A percentile compares a stretch with the other conserved stretches of the same genome.
phyloP scores from a whole-genome alignment of 2,888 invertebrate genomes.

The Microplitis deprimator region DNA sequence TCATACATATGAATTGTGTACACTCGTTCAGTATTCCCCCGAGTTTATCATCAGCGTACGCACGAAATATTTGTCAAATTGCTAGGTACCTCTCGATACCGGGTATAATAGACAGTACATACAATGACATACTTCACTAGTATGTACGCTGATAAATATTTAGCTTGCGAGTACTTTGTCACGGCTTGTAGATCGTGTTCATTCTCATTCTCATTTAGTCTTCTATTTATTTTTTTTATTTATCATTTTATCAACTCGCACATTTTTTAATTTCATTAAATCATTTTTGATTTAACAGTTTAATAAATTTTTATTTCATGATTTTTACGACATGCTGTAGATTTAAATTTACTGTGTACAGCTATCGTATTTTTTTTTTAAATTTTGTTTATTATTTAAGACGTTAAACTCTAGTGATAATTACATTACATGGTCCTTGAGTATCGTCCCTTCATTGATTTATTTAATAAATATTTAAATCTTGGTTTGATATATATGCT shows the following conservation, averaged over 20 bases:
- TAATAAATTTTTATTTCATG: neutral
- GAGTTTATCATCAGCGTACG: constrained; percentile 4
- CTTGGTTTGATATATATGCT: too few species aligned
- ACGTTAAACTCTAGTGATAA: neutral
- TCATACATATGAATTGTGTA: too few species aligned
- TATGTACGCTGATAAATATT: constrained; percentile 20
- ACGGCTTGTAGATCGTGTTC: constrained; percentile 17
- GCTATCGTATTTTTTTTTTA: neutral
- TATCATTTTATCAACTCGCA: neutral
- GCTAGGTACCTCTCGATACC: neutral
- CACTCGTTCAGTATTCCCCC: neutral
- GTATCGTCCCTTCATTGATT: neutral
- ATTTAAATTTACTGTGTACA: neutral
- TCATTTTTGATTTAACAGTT: neutral
- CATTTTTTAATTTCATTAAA: neutral
- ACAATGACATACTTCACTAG: constrained; percentile 16
- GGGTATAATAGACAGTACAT: neutral
- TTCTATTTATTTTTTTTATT: neutral
- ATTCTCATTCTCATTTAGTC: neutral
- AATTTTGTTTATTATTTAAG: neutral
- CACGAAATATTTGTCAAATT: constrained; percentile 13
- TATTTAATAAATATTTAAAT: too few species aligned
- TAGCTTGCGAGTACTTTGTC: constrained; percentile 9
- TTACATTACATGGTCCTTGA: neutral
- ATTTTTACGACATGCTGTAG: neutral